Conservation (phyloP, 92 coral and sea anemone genomes). For the Heliopora coerulea region DNA sequence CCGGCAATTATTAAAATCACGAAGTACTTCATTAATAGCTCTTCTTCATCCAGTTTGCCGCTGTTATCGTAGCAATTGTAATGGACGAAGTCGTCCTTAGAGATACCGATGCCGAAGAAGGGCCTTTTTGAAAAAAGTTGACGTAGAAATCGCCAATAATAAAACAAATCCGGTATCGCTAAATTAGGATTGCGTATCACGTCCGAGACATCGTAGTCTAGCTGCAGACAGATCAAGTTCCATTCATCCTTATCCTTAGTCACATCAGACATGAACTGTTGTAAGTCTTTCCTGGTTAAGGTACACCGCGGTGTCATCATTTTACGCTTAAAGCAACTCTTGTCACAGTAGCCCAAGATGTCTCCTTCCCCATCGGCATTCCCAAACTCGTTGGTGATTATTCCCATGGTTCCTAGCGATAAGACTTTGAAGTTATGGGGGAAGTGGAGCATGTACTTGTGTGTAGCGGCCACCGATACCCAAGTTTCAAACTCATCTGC, state of each 20-base stretch:
- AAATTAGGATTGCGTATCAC: constrained; percentile 29
- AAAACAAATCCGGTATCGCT: constrained; percentile 49
- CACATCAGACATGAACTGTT: constrained; percentile 40
- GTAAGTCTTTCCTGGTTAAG: constrained; percentile 43
- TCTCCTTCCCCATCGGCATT: constrained; percentile 2
- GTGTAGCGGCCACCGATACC: constrained; percentile 51
- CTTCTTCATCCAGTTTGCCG: constrained; percentile 27
- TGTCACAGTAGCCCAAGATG: constrained; percentile 27
- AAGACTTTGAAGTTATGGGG: constrained; percentile 52
- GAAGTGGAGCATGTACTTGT: constrained; percentile 50
- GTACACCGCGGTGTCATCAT: constrained; percentile 14
- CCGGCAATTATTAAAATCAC: constrained; percentile 44
- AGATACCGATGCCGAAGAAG: constrained; percentile 8
- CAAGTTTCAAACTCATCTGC: constrained; percentile 37
- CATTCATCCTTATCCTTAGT: constrained; percentile 34
- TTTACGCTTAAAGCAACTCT: not conserved
- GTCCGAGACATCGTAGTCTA: constrained; percentile 46
- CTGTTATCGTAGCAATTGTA: constrained; percentile 37
- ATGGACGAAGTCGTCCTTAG: constrained; percentile 20
- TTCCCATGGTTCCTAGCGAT: constrained; percentile 47
- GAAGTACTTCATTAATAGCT: constrained; percentile 33
- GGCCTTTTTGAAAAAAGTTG: constrained; percentile 31
- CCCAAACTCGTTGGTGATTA: constrained; percentile 43
- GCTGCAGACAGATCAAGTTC: constrained; percentile 44
- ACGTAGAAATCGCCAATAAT: constrained; percentile 48